Base-by-base conservation (phyloP, 2,113 vertebrate species). In the Engraulis encrasicolus region DNA sequence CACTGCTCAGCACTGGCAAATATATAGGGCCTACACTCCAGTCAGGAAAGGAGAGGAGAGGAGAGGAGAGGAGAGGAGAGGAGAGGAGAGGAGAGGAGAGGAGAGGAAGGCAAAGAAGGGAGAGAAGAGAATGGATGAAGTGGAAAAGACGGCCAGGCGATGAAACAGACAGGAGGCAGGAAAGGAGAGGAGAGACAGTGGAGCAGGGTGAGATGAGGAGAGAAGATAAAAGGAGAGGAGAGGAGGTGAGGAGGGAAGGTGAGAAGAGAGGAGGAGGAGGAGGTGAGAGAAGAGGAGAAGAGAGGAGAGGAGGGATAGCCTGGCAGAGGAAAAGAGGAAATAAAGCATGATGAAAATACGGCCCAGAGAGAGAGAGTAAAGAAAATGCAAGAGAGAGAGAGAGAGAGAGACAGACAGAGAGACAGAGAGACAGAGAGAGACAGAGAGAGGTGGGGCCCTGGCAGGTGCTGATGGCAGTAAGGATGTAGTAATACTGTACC, bases 21-120 rank as follows among this genome's bases (percentile, higher is more conserved):
- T 84, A n/a, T n/a, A n/a, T n/a, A n/a, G n/a, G n/a, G n/a, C n/a
- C 85, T 81, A 18, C 49, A 54, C 66, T 79, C 78, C 14, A 61
- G 58, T n/a, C n/a, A 77, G 61, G 81, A 7, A 18, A 82, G 80
- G 15, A 27, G 54, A 45, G 40, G 9, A 18, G 82, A 27, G 23
- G 18, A 61, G 58, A 77, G 61, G 81, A 7, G 18, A 82, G 80
- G 15, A 27, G 54, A 45, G 40, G 9, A 52, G 27, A 50, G 15
- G 48, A 61, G 58, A 34, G 19, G n/a, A n/a, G n/a, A 14, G 48
- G 58, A 77, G 61, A 61, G 6, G 18, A 82, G 80, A 9, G 12
- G 54, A 45, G 40, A 45, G n/a, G n/a, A n/a, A n/a, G n/a, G n/a
- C n/a, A n/a, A n/a, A n/a, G n/a, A n/a, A n/a, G n/a, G n/a, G 18